Evolutionary conservation across 2,888 invertebrate genomes (phyloP).

Genomic region (Archaeoteleia sp.): DNA sequence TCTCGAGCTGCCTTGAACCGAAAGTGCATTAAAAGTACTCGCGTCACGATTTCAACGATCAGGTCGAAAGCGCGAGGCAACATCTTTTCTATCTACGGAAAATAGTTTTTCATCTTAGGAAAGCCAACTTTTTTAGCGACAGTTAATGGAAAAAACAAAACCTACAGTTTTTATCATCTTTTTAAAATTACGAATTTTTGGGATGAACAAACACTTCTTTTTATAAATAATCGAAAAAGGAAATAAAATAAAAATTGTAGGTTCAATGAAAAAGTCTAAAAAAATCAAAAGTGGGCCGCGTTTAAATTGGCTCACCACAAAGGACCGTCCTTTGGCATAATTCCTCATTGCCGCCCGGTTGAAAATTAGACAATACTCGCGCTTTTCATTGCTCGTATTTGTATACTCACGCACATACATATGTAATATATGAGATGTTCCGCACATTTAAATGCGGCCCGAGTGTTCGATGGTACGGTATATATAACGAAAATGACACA

Average conservation of each 20-base stretch:
- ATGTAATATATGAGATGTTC: constrained; percentile 12
- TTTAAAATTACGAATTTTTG: not conserved
- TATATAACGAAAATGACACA: constrained; percentile 10
- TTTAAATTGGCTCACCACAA: constrained; percentile 37
- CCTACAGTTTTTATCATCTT: constrained; percentile 27
- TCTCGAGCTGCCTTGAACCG: constrained; percentile 74
- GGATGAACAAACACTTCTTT: too few species aligned
- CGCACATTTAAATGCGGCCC: constrained; percentile 47
- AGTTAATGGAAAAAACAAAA: constrained; percentile 17
- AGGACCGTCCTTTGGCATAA: constrained; percentile 46
- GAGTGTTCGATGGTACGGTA: constrained; percentile 17
- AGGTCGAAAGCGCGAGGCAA: constrained; percentile 56
- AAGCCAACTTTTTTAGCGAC: constrained; percentile 39
- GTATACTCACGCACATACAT: constrained; percentile 19
- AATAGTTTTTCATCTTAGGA: constrained; percentile 61
- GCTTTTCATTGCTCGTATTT: constrained; percentile 37
- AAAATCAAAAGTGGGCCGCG: constrained; percentile 31
- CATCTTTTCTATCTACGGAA: constrained; percentile 68
- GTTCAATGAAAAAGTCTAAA: constrained; percentile 23
- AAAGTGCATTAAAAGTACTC: constrained; percentile 72
- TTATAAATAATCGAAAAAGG: constrained; percentile 7
- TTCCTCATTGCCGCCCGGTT: constrained; percentile 46
- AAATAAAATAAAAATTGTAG: constrained; percentile 33
- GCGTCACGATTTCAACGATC: constrained; percentile 55
- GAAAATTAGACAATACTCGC: constrained; percentile 51